Conservation (phyloP, 1,140 invertebrate species). For the Aphelenchoides fujianensis region DNA sequence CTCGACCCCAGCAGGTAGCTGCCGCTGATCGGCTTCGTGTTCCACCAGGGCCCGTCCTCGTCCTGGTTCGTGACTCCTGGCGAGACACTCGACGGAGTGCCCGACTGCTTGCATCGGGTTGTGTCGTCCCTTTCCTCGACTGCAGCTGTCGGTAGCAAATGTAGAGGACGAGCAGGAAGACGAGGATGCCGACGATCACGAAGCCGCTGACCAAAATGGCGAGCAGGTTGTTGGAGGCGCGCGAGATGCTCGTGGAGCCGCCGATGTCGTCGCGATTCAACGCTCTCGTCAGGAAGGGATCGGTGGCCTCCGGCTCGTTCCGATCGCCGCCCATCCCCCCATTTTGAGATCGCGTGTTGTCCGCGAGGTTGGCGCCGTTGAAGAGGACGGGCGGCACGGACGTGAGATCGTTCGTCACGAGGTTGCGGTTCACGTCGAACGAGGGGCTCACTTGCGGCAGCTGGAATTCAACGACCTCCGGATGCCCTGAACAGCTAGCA, state of each 20-base stretch:
- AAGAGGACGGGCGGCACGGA: neutral
- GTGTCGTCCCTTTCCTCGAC: slow-evolving; percentile 21
- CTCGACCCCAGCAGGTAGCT: slow-evolving; percentile 26
- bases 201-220: slow-evolving; percentile 33
- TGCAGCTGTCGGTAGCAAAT: slow-evolving; percentile 24
- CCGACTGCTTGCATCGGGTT: neutral
- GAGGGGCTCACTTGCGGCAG: slow-evolving; percentile 33
- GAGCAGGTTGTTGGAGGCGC: slow-evolving; percentile 33
- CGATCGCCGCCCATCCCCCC: neutral
- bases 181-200: slow-evolving; percentile 26
- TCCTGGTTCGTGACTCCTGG: slow-evolving; percentile 23
- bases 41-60: slow-evolving; percentile 33
- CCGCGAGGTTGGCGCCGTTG: neutral
- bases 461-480: slow-evolving; percentile 35
- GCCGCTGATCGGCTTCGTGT: slow-evolving; percentile 10
- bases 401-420: slow-evolving; percentile 7
- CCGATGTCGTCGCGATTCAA: slow-evolving; percentile 1
- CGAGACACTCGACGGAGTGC: slow-evolving; percentile 7
- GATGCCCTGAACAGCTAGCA: too few relatives aligned
- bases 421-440: slow-evolving; percentile 21
- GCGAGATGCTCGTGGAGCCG: neutral
- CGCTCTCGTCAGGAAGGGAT: neutral
- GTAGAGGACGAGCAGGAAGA: slow-evolving; percentile 36
- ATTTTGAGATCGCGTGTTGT: neutral
- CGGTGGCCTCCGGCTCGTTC: neutral